These are phyloP conservation scores for Porites rus DNA, from an alignment of 92 coral and sea anemone species.

Conservation along the genomic window DNA sequence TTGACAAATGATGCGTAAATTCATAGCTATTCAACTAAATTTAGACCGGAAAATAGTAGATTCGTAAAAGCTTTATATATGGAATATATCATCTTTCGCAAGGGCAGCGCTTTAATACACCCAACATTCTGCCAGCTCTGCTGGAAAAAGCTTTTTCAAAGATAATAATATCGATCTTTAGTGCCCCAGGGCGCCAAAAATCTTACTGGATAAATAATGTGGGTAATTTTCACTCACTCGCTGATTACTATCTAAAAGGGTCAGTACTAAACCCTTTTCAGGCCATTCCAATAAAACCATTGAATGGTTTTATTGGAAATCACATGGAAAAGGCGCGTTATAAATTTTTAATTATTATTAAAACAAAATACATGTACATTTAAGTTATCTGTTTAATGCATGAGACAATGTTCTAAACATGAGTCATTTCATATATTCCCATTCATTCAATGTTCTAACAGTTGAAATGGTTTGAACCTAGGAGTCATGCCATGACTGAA, in stretches of 20 bases:
- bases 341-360: too few species aligned
- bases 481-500: too few species aligned
- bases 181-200: background rate
- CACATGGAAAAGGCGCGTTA: too few species aligned
- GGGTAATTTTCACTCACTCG: background rate
- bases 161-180: background rate
- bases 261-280: background rate
- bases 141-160: background rate
- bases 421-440: too few species aligned
- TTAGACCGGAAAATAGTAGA: constrained; percentile 4
- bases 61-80: background rate
- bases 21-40: too few species aligned
- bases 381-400: too few species aligned
- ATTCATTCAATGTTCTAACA: too few species aligned
- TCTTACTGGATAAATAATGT: background rate
- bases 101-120: background rate
- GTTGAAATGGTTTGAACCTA: too few species aligned
- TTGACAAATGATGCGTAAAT: background rate
- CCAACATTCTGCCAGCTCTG: background rate
- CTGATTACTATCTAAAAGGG: background rate
- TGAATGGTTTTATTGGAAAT: too few species aligned
- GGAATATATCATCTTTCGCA: background rate
- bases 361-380: too few species aligned
- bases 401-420: too few species aligned
- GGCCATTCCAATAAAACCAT: background rate